phyloP scores from a whole-genome alignment of 1,140 invertebrate species.

The Cepaea nemoralis region DNA sequence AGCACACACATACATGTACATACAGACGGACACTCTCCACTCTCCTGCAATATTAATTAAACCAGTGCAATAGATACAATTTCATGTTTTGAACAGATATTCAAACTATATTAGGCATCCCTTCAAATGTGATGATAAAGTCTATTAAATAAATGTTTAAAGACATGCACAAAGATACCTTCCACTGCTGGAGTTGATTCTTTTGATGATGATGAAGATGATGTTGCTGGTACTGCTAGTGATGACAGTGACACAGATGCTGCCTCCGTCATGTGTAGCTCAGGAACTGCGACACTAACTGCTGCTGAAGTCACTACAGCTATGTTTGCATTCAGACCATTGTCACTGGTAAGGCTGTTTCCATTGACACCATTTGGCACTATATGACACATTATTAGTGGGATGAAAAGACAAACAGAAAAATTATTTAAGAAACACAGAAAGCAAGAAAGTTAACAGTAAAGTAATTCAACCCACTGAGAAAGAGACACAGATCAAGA shows the following conservation, averaged over 20 bases:
- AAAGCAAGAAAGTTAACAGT: too few relatives aligned
- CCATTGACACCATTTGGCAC: neutral
- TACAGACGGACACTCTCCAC: too few relatives aligned
- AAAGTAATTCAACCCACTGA: too few relatives aligned
- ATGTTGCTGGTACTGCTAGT: neutral
- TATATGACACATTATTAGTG: neutral
- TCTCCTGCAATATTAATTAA: too few relatives aligned
- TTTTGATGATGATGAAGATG: slow-evolving; percentile 7
- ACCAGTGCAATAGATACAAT: too few relatives aligned
- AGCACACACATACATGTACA: too few relatives aligned
- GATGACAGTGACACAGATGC: neutral
- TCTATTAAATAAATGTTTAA: neutral
- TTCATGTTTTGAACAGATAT: too few relatives aligned
- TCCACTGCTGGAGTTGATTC: neutral
- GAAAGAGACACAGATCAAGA: too few relatives aligned
- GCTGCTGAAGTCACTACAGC: neutral
- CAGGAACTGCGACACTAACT: neutral
- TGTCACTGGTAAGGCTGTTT: neutral
- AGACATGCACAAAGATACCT: neutral
- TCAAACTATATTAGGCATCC: too few relatives aligned
- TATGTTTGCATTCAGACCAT: neutral
- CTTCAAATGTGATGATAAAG: too few relatives aligned
- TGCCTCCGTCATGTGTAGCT: neutral
- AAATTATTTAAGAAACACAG: too few relatives aligned
- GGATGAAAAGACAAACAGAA: too few relatives aligned